Evolutionary conservation across 2,797 vertebrate genomes (phyloP), one percentile per base, ranked within the genome.

Genomic region (Zenarchopterus dispar): DNA sequence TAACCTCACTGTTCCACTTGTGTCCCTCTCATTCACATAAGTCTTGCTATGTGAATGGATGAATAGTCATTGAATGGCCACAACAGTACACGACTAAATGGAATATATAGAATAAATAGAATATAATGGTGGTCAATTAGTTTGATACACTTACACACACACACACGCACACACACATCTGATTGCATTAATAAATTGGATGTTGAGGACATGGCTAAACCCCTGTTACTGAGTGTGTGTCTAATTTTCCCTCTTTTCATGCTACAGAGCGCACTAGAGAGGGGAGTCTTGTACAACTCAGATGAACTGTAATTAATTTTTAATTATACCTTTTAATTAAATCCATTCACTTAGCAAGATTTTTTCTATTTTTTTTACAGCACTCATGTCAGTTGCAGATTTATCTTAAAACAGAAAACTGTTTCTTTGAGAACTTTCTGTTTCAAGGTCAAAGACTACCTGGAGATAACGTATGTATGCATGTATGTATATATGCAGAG

Each of bases 281-380:
- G 62, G 9, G 55, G 49, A 42, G 52, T 23, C 57, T 73, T 1
- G 10, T 22, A 77, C 68, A 67, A 75, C 80, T 72, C 46, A 60
- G 68, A 31, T 67, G 68, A 75, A 65, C 67, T 62, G 70, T 80
- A 84, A 88, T 88, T 88, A 48, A 78, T 81, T 88, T 87, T 82
- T 67, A 87, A 84, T 89, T 84, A 83, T 79, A 74, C 56, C 33
- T 67, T 71, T 71, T 85, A 70, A 90, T 87, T 80, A 74, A 85
- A 77, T 56, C 53, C 21, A 54, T 75, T 87, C 56, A 66, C 59
- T 52, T 13, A 44, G 33, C 28, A 31, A 31, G 33, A 11, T 36
- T 36, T 36, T 36, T n/a, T n/a, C n/a, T n/a, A n/a, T n/a, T n/a
- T 36, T 36, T 28, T 28, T 1, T 5, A 11, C 33, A 36, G 33